Evolutionary conservation across 2,113 vertebrate species (phyloP), one percentile per base, ranked within the genome.

Genomic region (Ammospiza caudacuta): DNA sequence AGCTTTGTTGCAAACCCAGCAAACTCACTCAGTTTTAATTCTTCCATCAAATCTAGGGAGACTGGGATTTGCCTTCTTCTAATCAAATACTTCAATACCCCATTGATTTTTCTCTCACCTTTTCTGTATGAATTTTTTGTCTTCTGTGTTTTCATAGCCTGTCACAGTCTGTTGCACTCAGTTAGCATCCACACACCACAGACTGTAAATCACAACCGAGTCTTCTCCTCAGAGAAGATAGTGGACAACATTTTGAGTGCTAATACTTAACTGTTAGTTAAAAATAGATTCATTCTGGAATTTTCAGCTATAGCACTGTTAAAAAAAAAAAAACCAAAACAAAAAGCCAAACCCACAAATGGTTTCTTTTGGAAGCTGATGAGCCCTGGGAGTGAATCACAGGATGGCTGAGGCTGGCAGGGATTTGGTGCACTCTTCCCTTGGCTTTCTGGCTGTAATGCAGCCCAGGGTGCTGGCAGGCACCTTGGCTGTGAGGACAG

Each of bases 401-500:
- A 20, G 25, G 23, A 3, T 52, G 21, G 15, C 1, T 69, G 73
- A 27, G 13, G 28, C 29, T 83, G 58, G 24, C 24, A 47, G 31
- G 57, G 25, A 27, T 39, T 27, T 46, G 0, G 0, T 39, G 68
- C 1, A 8, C 2, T 76, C 9, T 12, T 52, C 9, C 51, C n/a
- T 81, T 5, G 15, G 5, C 46, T 12, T 37, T 11, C n/a, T 51
- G 33, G 22, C n/a, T 29, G 2, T 15, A 20, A 9, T 4, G 9
- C 41, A 61, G 35, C 46, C 23, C 51, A 35, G 28, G n/a, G 20
- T n/a, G 9, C 61, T 76, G 68, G 46, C 33, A 61, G 27, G 12
- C 0, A 0, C 6, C 37, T 43, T 39, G 73, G 47, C 63, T 3
- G 0, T 5, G 9, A 47, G 74, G 55, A 20, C 14, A 9, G 10